Evolutionary conservation across 1,140 invertebrate genomes (phyloP).

Genomic region (Achatina immaculata): DNA sequence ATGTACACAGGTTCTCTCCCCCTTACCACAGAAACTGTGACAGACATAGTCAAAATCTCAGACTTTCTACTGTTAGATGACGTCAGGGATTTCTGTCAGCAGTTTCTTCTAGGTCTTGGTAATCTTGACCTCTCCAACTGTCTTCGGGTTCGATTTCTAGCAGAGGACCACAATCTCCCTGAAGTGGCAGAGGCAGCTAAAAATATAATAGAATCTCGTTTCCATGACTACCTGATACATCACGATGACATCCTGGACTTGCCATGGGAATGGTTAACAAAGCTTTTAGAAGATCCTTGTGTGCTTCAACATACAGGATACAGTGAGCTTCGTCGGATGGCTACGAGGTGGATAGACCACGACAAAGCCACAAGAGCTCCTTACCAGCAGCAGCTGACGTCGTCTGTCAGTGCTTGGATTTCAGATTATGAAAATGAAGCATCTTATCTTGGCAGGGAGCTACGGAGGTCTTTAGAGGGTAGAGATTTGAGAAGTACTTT

Average conservation of each 20-base stretch:
- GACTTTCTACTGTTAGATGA: slow-evolving; percentile 77
- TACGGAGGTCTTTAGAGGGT: slow-evolving; percentile 47
- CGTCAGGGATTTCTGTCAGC: slow-evolving; percentile 66
- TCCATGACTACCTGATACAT: slow-evolving; percentile 67
- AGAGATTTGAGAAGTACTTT: slow-evolving; percentile 20
- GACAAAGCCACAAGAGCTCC: slow-evolving; percentile 49
- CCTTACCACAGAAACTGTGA: slow-evolving; percentile 83
- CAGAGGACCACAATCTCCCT: slow-evolving; percentile 64
- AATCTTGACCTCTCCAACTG: slow-evolving; percentile 67
- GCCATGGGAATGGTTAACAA: slow-evolving; percentile 63
- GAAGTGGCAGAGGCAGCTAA: slow-evolving; percentile 60
- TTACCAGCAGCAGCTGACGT: slow-evolving; percentile 50
- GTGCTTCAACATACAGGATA: slow-evolving; percentile 63
- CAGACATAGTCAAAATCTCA: slow-evolving; percentile 75
- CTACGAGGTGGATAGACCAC: slow-evolving; percentile 62
- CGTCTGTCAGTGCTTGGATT: slow-evolving; percentile 61
- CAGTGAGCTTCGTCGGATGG: slow-evolving; percentile 59
- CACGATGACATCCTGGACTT: slow-evolving; percentile 67
- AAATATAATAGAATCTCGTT: slow-evolving; percentile 64
- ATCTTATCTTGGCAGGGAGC: slow-evolving; percentile 48
- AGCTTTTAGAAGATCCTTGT: slow-evolving; percentile 58
- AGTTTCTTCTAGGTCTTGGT: slow-evolving; percentile 65
- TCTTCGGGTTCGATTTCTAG: slow-evolving; percentile 59
- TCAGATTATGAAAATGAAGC: slow-evolving; percentile 57
- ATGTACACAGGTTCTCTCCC: slow-evolving; percentile 86